Evolutionary conservation across 2,113 vertebrate genomes (phyloP).

Genomic region (Pipa parva): DNA sequence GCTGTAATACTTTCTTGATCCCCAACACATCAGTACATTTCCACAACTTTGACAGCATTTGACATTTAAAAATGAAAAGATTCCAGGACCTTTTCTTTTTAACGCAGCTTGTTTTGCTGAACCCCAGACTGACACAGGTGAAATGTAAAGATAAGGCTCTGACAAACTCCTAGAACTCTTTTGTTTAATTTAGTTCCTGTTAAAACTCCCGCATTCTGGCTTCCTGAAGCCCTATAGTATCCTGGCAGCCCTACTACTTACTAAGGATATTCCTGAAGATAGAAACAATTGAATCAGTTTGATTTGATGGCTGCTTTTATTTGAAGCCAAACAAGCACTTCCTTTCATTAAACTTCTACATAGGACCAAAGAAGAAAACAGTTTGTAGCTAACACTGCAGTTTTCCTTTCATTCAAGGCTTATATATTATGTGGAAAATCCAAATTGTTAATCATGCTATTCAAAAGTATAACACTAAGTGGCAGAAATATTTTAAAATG

Average conservation of each 20-base stretch:
- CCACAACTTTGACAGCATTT: not conserved
- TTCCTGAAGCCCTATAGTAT: slow-evolving; percentile 21
- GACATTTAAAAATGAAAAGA: slow-evolving; percentile 10
- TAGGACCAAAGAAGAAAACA: slow-evolving; percentile 21
- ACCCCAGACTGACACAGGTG: slow-evolving; percentile 20
- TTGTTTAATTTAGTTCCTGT: slow-evolving; percentile 32
- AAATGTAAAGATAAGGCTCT: slow-evolving; percentile 23
- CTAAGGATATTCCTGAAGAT: slow-evolving; percentile 7
- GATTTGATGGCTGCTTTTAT: slow-evolving; percentile 11
- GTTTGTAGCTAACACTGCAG: slow-evolving; percentile 11
- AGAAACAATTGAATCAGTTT: slow-evolving; percentile 27
- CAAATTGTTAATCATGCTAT: slow-evolving; percentile 22
- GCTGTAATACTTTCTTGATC: not conserved
- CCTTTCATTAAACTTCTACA: slow-evolving; percentile 9
- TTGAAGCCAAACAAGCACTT: slow-evolving; percentile 22
- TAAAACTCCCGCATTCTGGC: slow-evolving; percentile 1
- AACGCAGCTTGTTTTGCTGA: slow-evolving; percentile 20
- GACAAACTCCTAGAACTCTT: slow-evolving; percentile 3
- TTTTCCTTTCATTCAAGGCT: not conserved
- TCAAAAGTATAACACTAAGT: slow-evolving; percentile 19
- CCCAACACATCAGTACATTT: not conserved
- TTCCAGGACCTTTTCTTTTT: not conserved
- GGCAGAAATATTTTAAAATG: too few species aligned
- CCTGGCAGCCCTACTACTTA: not conserved
- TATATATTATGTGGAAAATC: slow-evolving; percentile 14